Evolutionary conservation across 2,888 invertebrate species (phyloP).

Genomic region (Pristionchus mayeri): DNA sequence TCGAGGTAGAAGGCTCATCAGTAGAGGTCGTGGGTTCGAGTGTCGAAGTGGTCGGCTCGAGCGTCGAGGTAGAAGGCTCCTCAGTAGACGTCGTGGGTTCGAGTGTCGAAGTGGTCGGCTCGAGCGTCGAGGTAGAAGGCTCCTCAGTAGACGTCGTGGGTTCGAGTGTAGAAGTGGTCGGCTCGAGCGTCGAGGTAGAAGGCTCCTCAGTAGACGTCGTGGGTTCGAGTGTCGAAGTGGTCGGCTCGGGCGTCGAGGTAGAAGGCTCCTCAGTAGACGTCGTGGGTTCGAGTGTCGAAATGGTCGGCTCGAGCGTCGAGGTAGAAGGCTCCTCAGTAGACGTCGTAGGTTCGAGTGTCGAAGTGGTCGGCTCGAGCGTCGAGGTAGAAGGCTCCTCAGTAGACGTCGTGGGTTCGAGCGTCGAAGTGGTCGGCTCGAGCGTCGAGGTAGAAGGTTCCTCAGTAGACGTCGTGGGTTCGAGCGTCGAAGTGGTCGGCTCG

Average conservation of each 20-base stretch:
- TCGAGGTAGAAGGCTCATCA: background rate
- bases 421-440: background rate
- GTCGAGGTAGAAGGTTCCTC: conserved; percentile 1
- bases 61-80: background rate
- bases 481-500: background rate
- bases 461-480: background rate
- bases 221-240: background rate
- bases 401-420: background rate
- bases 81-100: background rate
- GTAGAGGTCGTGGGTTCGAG: background rate
- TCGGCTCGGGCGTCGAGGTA: background rate
- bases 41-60: background rate
- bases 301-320: background rate
- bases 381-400: background rate
- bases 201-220: background rate
- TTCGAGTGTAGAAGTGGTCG: background rate
- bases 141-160: background rate
- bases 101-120: background rate
- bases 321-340: background rate
- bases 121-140: background rate
- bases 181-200: background rate
- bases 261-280: background rate
- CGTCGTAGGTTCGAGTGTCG: background rate
- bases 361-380: background rate
- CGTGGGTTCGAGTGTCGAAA: background rate